A percentile compares a stretch with the other conserved stretches of the same genome.
Conservation (phyloP, 1,140 invertebrate genomes). For the Camponotus vicinus region DNA sequence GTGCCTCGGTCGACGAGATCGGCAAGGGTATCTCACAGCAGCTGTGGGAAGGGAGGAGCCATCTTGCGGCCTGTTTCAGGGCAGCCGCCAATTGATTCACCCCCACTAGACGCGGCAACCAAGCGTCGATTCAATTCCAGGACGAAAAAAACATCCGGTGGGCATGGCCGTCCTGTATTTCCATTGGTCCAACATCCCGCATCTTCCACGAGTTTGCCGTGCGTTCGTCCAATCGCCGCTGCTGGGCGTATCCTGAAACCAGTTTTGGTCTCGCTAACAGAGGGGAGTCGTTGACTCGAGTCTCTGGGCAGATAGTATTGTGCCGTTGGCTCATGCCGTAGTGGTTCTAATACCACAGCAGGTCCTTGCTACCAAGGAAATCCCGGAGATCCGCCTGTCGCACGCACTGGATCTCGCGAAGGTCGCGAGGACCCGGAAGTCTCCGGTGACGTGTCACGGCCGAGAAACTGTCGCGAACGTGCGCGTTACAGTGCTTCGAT, state of each 20-base stretch:
- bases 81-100: conserved; percentile 85
- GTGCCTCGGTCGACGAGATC: conserved; percentile 64
- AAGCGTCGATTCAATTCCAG: conserved; percentile 83
- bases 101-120: conserved; percentile 76
- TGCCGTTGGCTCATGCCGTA: conserved; percentile 85
- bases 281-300: conserved; percentile 80
- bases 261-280: conserved; percentile 78
- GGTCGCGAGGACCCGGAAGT: conserved; percentile 39
- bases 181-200: conserved; percentile 77
- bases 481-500: not conserved
- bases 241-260: conserved; percentile 82
- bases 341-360: conserved; percentile 80
- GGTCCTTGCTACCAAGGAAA: conserved; percentile 75
- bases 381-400: conserved; percentile 62
- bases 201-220: conserved; percentile 59
- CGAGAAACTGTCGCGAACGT: conserved; percentile 26
- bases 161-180: conserved; percentile 69
- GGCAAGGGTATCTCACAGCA: conserved; percentile 77
- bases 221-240: conserved; percentile 56
- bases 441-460: conserved; percentile 22
- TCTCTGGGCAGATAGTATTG: conserved; percentile 84
- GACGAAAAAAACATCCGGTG: conserved; percentile 77
- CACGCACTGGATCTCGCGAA: conserved; percentile 10
- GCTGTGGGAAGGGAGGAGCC: conserved; percentile 83
- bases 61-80: conserved; percentile 85